Base-by-base conservation (phyloP, 2,888 invertebrate species). In the Heteromyza rotundicornis region DNA sequence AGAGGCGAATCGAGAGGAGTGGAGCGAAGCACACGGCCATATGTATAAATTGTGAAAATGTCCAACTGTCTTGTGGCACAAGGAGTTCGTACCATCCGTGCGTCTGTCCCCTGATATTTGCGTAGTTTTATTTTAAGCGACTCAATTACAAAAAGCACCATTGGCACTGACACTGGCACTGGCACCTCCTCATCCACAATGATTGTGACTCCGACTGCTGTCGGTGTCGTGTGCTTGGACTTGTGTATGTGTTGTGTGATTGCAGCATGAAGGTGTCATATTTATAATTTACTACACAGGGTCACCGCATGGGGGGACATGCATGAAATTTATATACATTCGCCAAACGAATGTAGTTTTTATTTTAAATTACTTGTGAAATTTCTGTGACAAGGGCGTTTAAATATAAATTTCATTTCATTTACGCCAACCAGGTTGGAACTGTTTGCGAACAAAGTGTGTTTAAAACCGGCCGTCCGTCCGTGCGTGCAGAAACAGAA, bases 251-350 rank as follows among this genome's bases (percentile, higher is more conserved):
- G n/a, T n/a, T 40, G 40, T 40, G 20, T 20, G 47, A 5, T 47
- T 17, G 19, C 47, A 47, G 47, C 47, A 47, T 47, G 74, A 76
- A 79, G 78, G 79, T 79, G 79, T 79, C 79, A 79, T 78, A 77
- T 78, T 77, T 76, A 79, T 79, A 79, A 79, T 79, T 79, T 79
- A 79, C 77, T 74, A 75, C 74, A 75, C 73, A 74, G 73, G 75
- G 75, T 74, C 78, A 73, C 77, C 79, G 74, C n/a, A n/a, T 77
- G 71, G 79, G 78, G 76, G 70, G 67, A 62, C 64, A 62, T 62
- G 59, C 60, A 53, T 63, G 59, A 61, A 51, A 27, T 19, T 35
- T 24, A 27, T 50, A 19, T 14, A 19, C 14, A 62, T 66, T 61
- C 32, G 17, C 20, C n/a, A 36, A 17, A 60, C 56, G 32, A 27